Conservation (phyloP, 92 coral and sea anemone species). For the Muricea muricata region DNA sequence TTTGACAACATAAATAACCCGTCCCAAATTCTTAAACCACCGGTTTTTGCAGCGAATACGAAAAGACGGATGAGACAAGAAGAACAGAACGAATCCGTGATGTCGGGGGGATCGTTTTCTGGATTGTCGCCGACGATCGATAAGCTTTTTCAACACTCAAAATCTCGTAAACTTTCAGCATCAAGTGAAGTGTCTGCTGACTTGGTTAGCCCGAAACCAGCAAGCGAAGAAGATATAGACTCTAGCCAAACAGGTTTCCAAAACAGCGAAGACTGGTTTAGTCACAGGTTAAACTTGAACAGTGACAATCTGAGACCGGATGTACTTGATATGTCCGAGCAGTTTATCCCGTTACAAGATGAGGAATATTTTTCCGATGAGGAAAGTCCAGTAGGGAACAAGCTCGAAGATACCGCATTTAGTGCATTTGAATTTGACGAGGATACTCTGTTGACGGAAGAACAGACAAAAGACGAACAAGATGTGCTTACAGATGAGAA, state of each 20-base stretch:
- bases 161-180: neutral
- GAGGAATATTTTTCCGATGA: slow-evolving; percentile 32
- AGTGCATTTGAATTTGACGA: neutral
- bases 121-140: neutral
- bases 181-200: neutral
- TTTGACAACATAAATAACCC: slow-evolving; percentile 12
- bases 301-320: neutral
- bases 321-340: neutral
- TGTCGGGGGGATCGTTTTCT: neutral
- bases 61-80: slow-evolving; percentile 1
- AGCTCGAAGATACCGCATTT: neutral
- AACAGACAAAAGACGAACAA: neutral
- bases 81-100: neutral
- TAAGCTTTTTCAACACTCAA: neutral
- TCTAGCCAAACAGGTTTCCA: neutral
- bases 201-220: neutral
- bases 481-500: slow-evolving; percentile 6
- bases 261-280: neutral
- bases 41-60: slow-evolving; percentile 15
- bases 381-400: neutral
- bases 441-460: neutral
- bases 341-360: slow-evolving; percentile 25
- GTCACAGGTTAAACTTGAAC: neutral
- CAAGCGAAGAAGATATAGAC: neutral
- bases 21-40: neutral